Evolutionary conservation across 2,797 vertebrate genomes (phyloP).

Genomic region (Chlorospingus flavigularis): DNA sequence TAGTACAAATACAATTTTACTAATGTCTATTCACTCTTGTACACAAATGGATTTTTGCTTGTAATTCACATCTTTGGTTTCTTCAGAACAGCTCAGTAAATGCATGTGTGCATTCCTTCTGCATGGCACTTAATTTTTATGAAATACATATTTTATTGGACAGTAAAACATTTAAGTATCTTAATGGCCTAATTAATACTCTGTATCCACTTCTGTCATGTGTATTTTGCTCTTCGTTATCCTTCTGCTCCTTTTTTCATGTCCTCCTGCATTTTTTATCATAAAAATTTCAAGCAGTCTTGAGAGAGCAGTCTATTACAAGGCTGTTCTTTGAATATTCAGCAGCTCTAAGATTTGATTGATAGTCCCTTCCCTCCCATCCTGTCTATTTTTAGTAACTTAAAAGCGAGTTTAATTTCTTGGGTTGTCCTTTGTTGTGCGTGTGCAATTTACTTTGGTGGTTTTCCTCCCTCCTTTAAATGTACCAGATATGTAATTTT

Average conservation of each 20-base stretch:
- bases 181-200: conserved; percentile 62
- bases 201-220: background rate
- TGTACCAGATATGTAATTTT: conserved; percentile 5
- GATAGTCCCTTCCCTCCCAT: conserved; percentile 37
- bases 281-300: conserved; percentile 21
- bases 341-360: conserved; percentile 29
- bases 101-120: background rate
- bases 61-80: background rate
- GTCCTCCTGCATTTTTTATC: conserved; percentile 14
- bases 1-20: background rate
- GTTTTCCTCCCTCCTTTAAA: conserved; percentile 19
- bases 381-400: conserved; percentile 35
- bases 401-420: conserved; percentile 22
- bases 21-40: background rate
- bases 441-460: background rate
- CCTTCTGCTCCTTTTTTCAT: background rate
- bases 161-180: conserved; percentile 44
- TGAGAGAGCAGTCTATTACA: conserved; percentile 39
- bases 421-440: background rate
- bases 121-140: conserved; percentile 31
- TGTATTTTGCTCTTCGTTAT: conserved; percentile 20
- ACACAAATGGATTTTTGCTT: background rate
- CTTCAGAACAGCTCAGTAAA: background rate
- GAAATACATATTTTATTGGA: conserved; percentile 57
- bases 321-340: conserved; percentile 58